A percentile compares a stretch with the other conserved stretches of the same genome.
phyloP scores from a whole-genome alignment of 2,888 invertebrate species.

The Ischnus inquisitorius region DNA sequence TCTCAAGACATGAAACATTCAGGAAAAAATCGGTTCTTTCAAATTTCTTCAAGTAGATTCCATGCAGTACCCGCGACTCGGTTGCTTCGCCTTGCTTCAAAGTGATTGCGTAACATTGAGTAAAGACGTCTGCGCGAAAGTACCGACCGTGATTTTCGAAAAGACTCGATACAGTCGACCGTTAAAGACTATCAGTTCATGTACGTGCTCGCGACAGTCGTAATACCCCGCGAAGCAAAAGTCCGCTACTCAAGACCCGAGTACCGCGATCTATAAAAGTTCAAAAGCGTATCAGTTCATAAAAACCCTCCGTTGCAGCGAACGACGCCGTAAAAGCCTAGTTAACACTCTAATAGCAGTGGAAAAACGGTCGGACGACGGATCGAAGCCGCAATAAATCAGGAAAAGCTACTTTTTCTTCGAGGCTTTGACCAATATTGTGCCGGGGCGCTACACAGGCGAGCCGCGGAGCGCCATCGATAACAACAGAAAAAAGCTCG shows the following conservation, averaged over 20 bases:
- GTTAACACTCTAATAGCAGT: background rate
- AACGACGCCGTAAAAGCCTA: background rate
- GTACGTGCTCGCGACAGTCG: background rate
- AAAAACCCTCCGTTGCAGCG: background rate
- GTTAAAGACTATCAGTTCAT: background rate
- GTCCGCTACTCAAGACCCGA: background rate
- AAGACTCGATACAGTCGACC: background rate
- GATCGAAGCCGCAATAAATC: constrained; percentile 7
- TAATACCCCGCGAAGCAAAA: background rate
- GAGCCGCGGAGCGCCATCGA: background rate
- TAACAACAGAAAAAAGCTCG: background rate
- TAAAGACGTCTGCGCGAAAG: no score
- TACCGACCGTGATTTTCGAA: background rate
- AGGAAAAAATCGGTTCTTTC: no score
- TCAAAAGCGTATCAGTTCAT: background rate
- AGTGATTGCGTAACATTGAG: background rate
- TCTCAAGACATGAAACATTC: no score
- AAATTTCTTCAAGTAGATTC: no score
- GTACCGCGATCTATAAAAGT: background rate
- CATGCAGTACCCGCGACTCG: background rate
- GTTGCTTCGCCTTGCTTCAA: no score
- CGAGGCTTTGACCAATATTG: constrained; percentile 4
- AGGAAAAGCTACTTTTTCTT: background rate
- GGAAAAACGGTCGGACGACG: background rate
- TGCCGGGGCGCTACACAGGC: background rate